phyloP scores from a whole-genome alignment of 1,140 invertebrate species.

The Panagrolaimus sp. region DNA sequence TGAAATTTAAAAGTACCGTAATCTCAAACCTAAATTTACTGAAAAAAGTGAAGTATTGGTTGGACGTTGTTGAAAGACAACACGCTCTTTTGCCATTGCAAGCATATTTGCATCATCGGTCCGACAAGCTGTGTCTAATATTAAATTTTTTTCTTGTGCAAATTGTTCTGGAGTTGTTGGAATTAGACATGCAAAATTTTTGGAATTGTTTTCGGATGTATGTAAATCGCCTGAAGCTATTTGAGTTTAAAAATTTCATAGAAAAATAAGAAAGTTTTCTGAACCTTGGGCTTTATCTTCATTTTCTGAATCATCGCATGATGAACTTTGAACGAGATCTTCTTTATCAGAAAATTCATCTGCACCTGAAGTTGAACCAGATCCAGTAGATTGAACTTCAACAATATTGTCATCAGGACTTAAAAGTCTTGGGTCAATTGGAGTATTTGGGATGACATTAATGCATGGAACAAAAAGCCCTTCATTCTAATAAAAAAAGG shows the following conservation, averaged over 20 bases:
- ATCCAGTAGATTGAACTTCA: slow-evolving; percentile 39
- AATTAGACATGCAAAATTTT: slow-evolving; percentile 14
- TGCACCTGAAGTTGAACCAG: slow-evolving; percentile 52
- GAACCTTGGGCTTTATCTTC: slow-evolving; percentile 24
- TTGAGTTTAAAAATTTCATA: too few species aligned
- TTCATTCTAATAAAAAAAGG: not conserved
- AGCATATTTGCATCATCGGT: slow-evolving; percentile 64
- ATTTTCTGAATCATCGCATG: slow-evolving; percentile 45
- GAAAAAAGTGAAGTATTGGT: slow-evolving; percentile 53
- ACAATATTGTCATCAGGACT: slow-evolving; percentile 20
- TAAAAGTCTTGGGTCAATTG: slow-evolving; percentile 43
- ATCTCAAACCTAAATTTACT: slow-evolving; percentile 56
- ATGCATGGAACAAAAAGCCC: slow-evolving; percentile 49
- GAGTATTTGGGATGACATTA: slow-evolving; percentile 57
- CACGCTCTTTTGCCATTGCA: slow-evolving; percentile 66
- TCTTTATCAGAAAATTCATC: slow-evolving; percentile 53
- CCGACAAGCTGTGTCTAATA: slow-evolving; percentile 66
- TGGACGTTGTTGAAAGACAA: slow-evolving; percentile 39
- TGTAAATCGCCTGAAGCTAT: too few species aligned
- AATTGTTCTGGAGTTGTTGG: slow-evolving; percentile 69
- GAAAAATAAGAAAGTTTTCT: not conserved
- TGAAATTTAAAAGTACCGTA: slow-evolving; percentile 1
- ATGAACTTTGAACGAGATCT: slow-evolving; percentile 33
- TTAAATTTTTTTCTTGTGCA: slow-evolving; percentile 76
- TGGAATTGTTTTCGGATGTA: not conserved